Evolutionary conservation across 2,888 invertebrate species (phyloP).

Genomic region (Prosopocoilus inquinatus): DNA sequence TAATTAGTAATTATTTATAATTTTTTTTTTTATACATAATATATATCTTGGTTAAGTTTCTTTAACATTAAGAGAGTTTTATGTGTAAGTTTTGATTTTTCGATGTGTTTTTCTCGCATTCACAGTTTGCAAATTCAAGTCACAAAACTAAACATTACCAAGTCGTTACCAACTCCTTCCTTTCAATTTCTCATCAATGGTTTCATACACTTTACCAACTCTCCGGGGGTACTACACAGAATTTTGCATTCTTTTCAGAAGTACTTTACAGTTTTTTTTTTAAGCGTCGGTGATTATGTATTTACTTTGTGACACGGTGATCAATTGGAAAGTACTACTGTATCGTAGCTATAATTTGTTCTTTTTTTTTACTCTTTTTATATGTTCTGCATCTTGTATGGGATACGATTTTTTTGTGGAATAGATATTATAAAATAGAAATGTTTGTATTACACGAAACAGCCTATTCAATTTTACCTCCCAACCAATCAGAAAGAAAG

Average conservation of each 20-base stretch:
- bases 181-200: constrained; percentile 22
- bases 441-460: constrained; percentile 16
- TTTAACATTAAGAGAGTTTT: constrained; percentile 17
- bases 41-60: constrained; percentile 11
- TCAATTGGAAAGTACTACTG: too few relatives aligned
- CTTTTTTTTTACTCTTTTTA: constrained; percentile 8
- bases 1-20: constrained; percentile 8
- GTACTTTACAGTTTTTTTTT: constrained; percentile 22
- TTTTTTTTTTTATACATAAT: not conserved
- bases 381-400: constrained; percentile 11
- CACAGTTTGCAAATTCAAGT: not conserved
- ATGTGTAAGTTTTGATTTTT: constrained; percentile 7
- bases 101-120: not conserved
- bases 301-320: constrained; percentile 17
- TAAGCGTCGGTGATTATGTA: constrained; percentile 23
- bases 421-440: constrained; percentile 19
- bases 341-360: constrained; percentile 7
- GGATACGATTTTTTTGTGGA: constrained; percentile 14
- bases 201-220: constrained; percentile 1
- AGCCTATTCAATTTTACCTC: not conserved
- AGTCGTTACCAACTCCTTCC: constrained; percentile 27
- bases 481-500: not conserved
- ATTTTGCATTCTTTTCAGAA: too few relatives aligned
- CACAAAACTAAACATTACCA: constrained; percentile 25
- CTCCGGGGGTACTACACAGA: too few relatives aligned